Base-by-base conservation (phyloP, 1,140 invertebrate species). In the Heliothis subflexa region DNA sequence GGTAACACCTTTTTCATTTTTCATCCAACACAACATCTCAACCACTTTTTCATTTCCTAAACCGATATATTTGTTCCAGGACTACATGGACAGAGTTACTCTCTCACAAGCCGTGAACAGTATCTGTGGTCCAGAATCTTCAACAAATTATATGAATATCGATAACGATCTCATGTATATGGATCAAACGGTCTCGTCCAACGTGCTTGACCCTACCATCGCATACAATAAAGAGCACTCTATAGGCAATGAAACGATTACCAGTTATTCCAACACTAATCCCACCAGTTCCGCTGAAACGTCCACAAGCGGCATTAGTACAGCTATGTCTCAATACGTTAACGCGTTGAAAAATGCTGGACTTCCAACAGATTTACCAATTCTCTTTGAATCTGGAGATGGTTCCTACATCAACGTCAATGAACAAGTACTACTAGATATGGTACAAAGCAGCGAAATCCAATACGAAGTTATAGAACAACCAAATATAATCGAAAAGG, bases 341-440 rank as follows among this genome's bases (percentile, higher is more conserved):
- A 95, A 95, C 81, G 94, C 95, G 5, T 83, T 96, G 33, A 96
- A 95, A 85, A 95, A 85, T 78, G 95, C 95, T 7, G 95, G 95
- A 11, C 86, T 96, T 18, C 95, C 95, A 2, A 95, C 95, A 16
- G 94, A 96, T 84, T 84, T 95, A 25, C 95, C 95, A 3, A 95
- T 95, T 80, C 84, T 95, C 4, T 94, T 95, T 64, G 95, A 96
- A 82, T 95, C 94, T 49, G 95, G 95, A 11, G 95, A 96, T 80
- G 95, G 95, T 0, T 95, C 95, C 1, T 95, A 95, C 73, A 94
- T 95, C 7, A 95, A 95, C 57, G 93, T 96, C 10, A 95, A 95
- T 73, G 95, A 95, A 90, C 95, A 95, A 91, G 94, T 95, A 25
- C 89, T 95, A 21, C 88, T 95, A 70, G 95, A 95, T 79, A 95